Base-by-base conservation (phyloP, 2,888 invertebrate genomes). In the Eustalomyia histrio region DNA sequence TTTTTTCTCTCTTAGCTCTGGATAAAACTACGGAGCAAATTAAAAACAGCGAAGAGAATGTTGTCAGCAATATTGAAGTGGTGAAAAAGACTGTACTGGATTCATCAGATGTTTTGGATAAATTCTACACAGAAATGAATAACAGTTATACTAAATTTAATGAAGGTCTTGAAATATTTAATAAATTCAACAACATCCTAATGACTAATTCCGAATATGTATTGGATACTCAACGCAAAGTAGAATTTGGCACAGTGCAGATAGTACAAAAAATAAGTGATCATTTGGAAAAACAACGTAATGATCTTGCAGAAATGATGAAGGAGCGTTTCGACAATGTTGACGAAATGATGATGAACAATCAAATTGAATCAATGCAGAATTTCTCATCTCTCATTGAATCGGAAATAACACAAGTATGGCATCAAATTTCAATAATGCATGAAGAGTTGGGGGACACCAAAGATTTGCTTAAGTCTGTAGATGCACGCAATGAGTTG, bases 401-500 rank as follows among this genome's bases (percentile, higher is more conserved):
- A 85, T 92, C 93, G 14, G 96, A 96, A 88, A 94, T 97, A 88
- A 94, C 94, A 83, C 95, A 96, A 88, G 96, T 97, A 16, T 97
- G 97, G 97, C 92, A 96, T 21, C 97, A 97, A 90, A 97, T 97
- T 85, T 96, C 96, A 83, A 94, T 95, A 74, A 96, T 97, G 95
- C 94, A 95, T 89, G 94, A 94, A 86, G 96, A 97, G 88, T 94
- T 97, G 87, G 94, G 93, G 35, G 93, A 94, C 79, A 96, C 94
- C 87, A 94, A 95, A 60, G 93, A 93, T 52, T 92, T 95, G 2
- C 90, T 97, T n/a, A 94, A 94, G 80, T 93, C 94, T 84, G 92
- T 97, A 50, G 91, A 92, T 91, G 93, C 94, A 85, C 95, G 95
- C 88, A 95, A 96, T 9, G 94, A 95, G 85, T 92, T 92, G 65